A percentile compares a stretch with the other conserved stretches of the same genome.
Conservation (phyloP, 2,888 invertebrate genomes). For the Brenthis ino region DNA sequence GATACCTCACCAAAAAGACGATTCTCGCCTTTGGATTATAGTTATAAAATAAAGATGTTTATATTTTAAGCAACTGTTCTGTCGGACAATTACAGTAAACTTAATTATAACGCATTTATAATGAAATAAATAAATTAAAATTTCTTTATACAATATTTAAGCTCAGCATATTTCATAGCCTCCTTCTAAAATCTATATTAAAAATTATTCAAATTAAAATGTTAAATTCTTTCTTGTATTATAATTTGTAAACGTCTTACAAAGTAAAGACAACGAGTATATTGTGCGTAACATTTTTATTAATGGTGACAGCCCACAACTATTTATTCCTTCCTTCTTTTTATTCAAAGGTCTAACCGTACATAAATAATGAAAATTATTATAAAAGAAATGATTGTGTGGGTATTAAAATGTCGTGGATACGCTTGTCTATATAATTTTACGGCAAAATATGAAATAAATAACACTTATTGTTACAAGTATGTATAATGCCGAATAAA, state of each 20-base stretch:
- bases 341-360: conserved; percentile 23
- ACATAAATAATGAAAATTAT: conserved; percentile 23
- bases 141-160: neutral
- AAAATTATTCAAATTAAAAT: conserved; percentile 12
- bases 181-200: conserved; percentile 4
- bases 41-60: conserved; percentile 19
- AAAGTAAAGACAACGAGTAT: conserved; percentile 34
- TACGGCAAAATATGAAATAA: conserved; percentile 29
- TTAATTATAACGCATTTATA: neutral
- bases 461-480: conserved; percentile 35
- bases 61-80: conserved; percentile 6
- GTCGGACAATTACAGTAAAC: neutral
- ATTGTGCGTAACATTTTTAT: conserved; percentile 26
- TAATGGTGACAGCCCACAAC: conserved; percentile 24
- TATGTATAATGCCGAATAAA: conserved; percentile 1
- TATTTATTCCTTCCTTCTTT: conserved; percentile 27
- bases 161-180: neutral
- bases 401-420: conserved; percentile 29
- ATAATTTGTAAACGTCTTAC: conserved; percentile 23
- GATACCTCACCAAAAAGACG: conserved; percentile 11
- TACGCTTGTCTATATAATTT: conserved; percentile 33
- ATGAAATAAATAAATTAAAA: too few relatives aligned
- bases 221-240: conserved; percentile 1
- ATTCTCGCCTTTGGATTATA: conserved; percentile 8
- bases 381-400: conserved; percentile 38